Base-by-base conservation (phyloP, 2,797 vertebrate species). In the Xyrichtys novacula region DNA sequence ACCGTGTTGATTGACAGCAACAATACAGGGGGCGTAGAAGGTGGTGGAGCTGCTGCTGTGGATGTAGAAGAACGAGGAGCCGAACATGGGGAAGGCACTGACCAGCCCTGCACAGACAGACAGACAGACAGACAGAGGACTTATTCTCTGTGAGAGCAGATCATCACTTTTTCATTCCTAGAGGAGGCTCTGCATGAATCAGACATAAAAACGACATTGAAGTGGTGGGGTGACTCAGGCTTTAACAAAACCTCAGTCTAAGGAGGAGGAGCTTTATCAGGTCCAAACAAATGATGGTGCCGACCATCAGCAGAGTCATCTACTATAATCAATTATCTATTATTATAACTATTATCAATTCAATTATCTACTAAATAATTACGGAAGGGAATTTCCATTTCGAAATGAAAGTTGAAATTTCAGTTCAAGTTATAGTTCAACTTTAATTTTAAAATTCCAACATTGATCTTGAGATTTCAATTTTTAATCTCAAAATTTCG, bases 21-120 rank as follows among this genome's bases (percentile, higher is more conserved):
- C 88, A 80, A 99, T 95, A 65, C 96, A 98, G 25, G 98, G 98
- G 0, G 97, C 95, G 32, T 94, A 85, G 29, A 97, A 94, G 23
- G 94, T 73, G 2, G 88, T 90, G 76, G 95, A 96, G 88, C 96
- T 99, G 91, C 98, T 98, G 91, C 97, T 98, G 85, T 97, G 96
- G 88, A 99, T 91, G 94, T 97, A 97, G 94, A 99, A 99, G 94
- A 99, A 99, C 19, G 98, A 97, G 0, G 97, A 99, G 48, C 98
- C 97, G 0, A 99, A 99, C 96, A 97, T 96, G 57, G 96, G 95
- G 84, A 95, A 96, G 0, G 95, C 96, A 0, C 96, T 97, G 86
- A 99, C 91, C 85, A 99, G 93, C 23, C 97, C 98, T 99, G 89
- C 20, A 70, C 2, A 49, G 23, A 75, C 39, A 67, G 10, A 74